These are phyloP conservation scores for Hemiprocne comata DNA, from an alignment of 2,113 vertebrate species.

Conservation along the genomic window DNA sequence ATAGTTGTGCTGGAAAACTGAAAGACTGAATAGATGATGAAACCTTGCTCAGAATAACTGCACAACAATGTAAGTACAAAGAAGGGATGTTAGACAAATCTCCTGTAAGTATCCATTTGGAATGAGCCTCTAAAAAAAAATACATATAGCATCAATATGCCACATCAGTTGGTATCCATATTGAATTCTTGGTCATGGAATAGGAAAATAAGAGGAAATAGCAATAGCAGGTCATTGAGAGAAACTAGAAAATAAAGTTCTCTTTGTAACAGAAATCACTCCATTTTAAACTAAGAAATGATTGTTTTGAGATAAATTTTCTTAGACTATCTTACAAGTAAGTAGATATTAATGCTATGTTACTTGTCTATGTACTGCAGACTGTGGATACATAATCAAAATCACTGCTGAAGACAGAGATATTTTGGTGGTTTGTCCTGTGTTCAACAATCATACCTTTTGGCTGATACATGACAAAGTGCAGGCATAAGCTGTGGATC, in stretches of 20 bases:
- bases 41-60: background rate
- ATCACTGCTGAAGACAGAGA: background rate
- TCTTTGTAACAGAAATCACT: background rate
- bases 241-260: background rate
- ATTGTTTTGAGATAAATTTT: background rate
- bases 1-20: background rate
- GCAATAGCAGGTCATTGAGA: background rate
- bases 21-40: background rate
- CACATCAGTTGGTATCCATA: background rate
- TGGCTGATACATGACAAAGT: background rate
- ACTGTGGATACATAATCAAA: background rate
- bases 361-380: background rate
- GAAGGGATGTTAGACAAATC: background rate
- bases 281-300: background rate
- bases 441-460: background rate
- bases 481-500: background rate
- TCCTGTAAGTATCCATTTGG: background rate
- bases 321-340: background rate
- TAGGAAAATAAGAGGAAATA: background rate
- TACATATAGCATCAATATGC: background rate
- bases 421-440: background rate
- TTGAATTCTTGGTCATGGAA: background rate
- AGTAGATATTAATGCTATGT: background rate
- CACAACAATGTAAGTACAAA: background rate
- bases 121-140: background rate